A percentile compares a stretch with the other conserved stretches of the same genome.
Conservation (phyloP, 2,797 vertebrate genomes). For the Fistularia commersonii region DNA sequence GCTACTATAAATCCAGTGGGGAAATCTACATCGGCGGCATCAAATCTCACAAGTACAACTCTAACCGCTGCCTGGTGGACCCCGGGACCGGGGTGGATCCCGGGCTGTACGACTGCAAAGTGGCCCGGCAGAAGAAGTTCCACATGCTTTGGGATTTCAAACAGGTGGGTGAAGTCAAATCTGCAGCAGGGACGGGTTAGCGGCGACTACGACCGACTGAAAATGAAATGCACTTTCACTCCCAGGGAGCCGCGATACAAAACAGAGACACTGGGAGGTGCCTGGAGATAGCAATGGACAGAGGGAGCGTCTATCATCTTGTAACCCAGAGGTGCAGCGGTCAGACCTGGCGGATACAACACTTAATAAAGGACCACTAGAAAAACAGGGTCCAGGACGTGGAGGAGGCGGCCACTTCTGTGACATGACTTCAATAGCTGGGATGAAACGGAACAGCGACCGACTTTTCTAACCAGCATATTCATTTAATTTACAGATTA, state of each 20-base stretch:
- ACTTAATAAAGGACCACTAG: too few species aligned
- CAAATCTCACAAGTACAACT: slow-evolving; percentile 64
- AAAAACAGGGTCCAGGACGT: too few species aligned
- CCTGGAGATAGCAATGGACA: slow-evolving; percentile 43
- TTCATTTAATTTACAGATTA: too few species aligned
- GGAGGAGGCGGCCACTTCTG: too few species aligned
- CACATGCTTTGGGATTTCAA: slow-evolving; percentile 69
- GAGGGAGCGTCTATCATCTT: slow-evolving; percentile 21
- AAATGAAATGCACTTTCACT: slow-evolving; percentile 14
- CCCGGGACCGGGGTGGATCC: slow-evolving; percentile 36
- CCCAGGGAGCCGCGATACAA: slow-evolving; percentile 55
- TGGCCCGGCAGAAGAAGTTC: slow-evolving; percentile 44
- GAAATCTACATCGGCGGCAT: slow-evolving; percentile 64
- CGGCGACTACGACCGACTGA: background rate
- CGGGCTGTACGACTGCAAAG: slow-evolving; percentile 48
- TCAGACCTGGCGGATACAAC: slow-evolving; percentile 67
- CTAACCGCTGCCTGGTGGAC: slow-evolving; percentile 70
- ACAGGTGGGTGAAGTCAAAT: slow-evolving; percentile 47
- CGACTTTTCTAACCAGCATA: too few species aligned
- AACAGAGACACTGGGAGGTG: slow-evolving; percentile 69
- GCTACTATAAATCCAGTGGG: slow-evolving; percentile 52
- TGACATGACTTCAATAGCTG: too few species aligned
- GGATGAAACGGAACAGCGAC: too few species aligned
- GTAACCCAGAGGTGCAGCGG: slow-evolving; percentile 58
- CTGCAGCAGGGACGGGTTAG: background rate